These are phyloP conservation scores for Notarius lentiginosus DNA, from an alignment of 2,113 vertebrate genomes.

Conservation along the genomic window DNA sequence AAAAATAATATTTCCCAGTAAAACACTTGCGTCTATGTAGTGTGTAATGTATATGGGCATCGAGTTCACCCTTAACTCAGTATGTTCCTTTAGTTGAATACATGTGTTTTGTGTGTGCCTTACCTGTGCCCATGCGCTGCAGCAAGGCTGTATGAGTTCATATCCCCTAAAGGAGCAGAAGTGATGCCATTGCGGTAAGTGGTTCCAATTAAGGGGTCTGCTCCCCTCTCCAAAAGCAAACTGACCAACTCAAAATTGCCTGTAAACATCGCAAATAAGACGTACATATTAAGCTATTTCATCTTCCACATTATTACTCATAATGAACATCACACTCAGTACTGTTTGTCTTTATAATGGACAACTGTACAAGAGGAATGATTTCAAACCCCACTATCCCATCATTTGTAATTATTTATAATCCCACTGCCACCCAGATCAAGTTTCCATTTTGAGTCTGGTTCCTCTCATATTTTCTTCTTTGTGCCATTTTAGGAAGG, in stretches of 20 bases:
- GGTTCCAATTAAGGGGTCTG: constrained; percentile 77
- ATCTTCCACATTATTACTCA: background rate
- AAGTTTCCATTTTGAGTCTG: background rate
- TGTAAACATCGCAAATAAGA: constrained; percentile 41
- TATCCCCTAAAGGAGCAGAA: constrained; percentile 72
- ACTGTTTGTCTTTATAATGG: background rate
- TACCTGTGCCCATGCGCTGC: constrained; percentile 81
- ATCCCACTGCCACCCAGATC: background rate
- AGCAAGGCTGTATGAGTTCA: constrained; percentile 79
- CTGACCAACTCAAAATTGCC: constrained; percentile 79
- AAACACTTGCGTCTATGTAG: too few species aligned
- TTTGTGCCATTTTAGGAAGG: too few species aligned
- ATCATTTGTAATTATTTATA: background rate
- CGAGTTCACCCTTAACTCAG: background rate
- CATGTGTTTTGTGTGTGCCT: constrained; percentile 30
- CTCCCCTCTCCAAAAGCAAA: constrained; percentile 75
- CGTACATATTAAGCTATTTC: background rate
- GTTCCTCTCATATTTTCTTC: background rate
- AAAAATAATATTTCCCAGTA: too few species aligned
- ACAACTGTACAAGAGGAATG: background rate
- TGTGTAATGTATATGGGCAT: background rate
- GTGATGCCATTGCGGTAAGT: constrained; percentile 74
- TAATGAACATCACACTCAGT: background rate
- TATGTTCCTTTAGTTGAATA: background rate
- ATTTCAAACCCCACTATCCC: background rate